Evolutionary conservation across 2,113 vertebrate genomes (phyloP).

Genomic region (Etia nguti): DNA sequence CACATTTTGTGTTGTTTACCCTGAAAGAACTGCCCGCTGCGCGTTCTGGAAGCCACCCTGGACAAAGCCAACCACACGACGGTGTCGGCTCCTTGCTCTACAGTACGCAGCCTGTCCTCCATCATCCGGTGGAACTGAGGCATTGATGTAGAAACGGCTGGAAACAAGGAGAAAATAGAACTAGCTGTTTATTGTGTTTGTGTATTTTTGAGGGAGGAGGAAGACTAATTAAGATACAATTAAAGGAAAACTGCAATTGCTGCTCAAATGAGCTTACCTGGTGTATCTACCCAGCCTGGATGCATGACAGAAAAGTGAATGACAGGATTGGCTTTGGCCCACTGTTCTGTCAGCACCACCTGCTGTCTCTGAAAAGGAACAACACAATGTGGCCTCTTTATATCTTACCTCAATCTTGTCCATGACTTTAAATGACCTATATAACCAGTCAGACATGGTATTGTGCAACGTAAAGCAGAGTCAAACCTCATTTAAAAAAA

Average conservation of each 20-base stretch:
- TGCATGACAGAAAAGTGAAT: constrained; percentile 80
- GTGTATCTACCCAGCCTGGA: constrained; percentile 77
- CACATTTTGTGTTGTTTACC: constrained; percentile 13
- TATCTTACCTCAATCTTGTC: not conserved
- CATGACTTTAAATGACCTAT: not conserved
- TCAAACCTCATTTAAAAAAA: not conserved
- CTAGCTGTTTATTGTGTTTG: not conserved
- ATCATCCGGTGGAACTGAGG: constrained; percentile 71
- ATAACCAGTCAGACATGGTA: not conserved
- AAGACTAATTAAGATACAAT: not conserved
- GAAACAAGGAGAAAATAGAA: not conserved
- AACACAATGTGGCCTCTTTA: not conserved
- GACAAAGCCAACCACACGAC: constrained; percentile 67
- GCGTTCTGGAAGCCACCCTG: constrained; percentile 18
- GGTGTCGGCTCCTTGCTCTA: constrained; percentile 66
- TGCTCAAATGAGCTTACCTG: constrained; percentile 60
- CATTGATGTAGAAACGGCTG: constrained; percentile 69
- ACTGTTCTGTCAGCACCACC: constrained; percentile 79
- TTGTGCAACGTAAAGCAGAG: not conserved
- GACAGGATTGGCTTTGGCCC: constrained; percentile 63
- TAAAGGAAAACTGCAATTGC: not conserved
- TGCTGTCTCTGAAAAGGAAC: constrained; percentile 76
- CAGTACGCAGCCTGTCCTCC: constrained; percentile 57
- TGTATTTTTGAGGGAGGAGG: not conserved
- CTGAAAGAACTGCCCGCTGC: constrained; percentile 69